phyloP scores from a whole-genome alignment of 2,797 vertebrate species.

The Rhyacichthys aspro region DNA sequence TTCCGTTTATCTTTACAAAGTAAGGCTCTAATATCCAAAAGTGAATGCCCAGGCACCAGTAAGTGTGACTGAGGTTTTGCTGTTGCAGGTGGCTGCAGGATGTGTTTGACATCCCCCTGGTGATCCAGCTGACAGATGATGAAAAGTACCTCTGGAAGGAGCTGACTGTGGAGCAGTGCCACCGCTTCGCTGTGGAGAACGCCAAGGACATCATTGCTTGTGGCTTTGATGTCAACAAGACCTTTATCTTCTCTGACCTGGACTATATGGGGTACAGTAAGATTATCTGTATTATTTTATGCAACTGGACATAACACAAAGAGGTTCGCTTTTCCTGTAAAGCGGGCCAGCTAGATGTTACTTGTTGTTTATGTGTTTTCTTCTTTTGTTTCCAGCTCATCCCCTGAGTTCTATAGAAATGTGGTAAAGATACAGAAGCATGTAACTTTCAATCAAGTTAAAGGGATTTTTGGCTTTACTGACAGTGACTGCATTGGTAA shows the following conservation, averaged over 20 bases:
- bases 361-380: conserved; percentile 11
- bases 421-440: conserved; percentile 96
- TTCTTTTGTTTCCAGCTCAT: conserved; percentile 72
- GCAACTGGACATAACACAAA: neutral
- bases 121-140: conserved; percentile 97
- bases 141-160: conserved; percentile 99
- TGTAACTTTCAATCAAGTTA: conserved; percentile 98
- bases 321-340: too few relatives aligned
- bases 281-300: neutral
- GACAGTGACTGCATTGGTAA: conserved; percentile 98
- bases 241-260: conserved; percentile 97
- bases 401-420: conserved; percentile 92
- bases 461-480: conserved; percentile 97
- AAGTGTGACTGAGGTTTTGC: neutral
- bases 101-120: conserved; percentile 91
- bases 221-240: conserved; percentile 95
- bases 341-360: too few relatives aligned
- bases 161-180: conserved; percentile 87
- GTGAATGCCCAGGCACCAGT: neutral
- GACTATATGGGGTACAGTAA: conserved; percentile 92
- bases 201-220: conserved; percentile 96
- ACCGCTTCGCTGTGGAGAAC: conserved; percentile 89
- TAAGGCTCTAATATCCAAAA: conserved; percentile 68
- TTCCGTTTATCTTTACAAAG: conserved; percentile 98
- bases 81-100: conserved; percentile 94